A percentile compares a stretch with the other conserved stretches of the same genome.
These are phyloP conservation scores for Empidonax traillii DNA, from an alignment of 2,113 vertebrate species.

Conservation along the genomic window DNA sequence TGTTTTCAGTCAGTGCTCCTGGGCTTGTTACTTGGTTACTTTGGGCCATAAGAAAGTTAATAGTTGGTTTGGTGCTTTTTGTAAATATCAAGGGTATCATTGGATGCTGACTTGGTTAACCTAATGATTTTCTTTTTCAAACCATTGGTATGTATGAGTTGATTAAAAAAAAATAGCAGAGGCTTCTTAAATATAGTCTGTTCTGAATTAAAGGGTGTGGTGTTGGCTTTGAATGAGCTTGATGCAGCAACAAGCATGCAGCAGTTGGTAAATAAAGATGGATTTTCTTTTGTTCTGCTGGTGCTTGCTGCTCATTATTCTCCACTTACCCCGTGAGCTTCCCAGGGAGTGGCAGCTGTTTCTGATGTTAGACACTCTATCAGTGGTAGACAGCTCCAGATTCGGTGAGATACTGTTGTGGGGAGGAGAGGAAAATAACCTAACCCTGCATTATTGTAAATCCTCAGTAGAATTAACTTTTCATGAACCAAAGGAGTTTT, in stretches of 20 bases:
- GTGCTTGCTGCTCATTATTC: constrained; percentile 86
- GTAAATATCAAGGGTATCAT: neutral
- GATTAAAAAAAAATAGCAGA: constrained; percentile 18
- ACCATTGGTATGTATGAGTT: constrained; percentile 11
- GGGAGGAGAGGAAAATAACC: constrained; percentile 58
- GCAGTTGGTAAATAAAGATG: constrained; percentile 95
- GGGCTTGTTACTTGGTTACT: neutral
- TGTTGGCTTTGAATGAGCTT: constrained; percentile 66
- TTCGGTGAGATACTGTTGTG: constrained; percentile 69
- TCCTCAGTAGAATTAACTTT: constrained; percentile 73
- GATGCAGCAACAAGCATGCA: constrained; percentile 75
- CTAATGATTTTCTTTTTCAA: neutral
- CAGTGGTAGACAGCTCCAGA: constrained; percentile 91
- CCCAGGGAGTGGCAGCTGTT: constrained; percentile 94
- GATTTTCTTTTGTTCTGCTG: constrained; percentile 87
- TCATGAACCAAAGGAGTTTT: constrained; percentile 62
- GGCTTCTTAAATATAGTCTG: constrained; percentile 13
- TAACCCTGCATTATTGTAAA: constrained; percentile 55
- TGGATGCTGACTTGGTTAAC: constrained; percentile 24
- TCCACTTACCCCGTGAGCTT: constrained; percentile 84
- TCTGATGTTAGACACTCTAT: constrained; percentile 93
- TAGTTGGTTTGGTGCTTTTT: neutral
- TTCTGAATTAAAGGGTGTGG: constrained; percentile 68
- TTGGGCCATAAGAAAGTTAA: neutral
- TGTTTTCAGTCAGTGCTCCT: neutral